Evolutionary conservation across 2,113 vertebrate genomes (phyloP).

Genomic region (Heterochromis multidens): DNA sequence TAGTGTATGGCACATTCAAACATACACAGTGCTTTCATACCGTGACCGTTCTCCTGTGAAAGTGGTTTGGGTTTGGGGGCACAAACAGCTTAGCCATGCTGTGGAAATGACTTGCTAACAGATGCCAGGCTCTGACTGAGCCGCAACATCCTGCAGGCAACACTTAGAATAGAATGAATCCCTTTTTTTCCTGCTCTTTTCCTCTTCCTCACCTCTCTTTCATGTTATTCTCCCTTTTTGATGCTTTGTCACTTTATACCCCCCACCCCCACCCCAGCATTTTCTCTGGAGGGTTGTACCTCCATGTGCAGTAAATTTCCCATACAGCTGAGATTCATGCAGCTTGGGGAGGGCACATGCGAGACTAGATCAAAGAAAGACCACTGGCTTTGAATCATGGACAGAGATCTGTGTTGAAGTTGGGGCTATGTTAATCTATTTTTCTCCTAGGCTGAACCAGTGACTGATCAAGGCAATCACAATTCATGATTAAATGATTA

Average conservation of each 20-base stretch:
- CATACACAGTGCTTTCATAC: not conserved
- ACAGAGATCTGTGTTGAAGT: not conserved
- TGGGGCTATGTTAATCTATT: not conserved
- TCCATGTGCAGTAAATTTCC: not conserved
- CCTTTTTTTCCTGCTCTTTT: not conserved
- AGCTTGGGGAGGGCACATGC: not conserved
- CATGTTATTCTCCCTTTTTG: conserved; percentile 44
- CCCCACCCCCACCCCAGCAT: not conserved
- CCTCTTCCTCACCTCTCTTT: conserved; percentile 28
- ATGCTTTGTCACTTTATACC: conserved; percentile 48
- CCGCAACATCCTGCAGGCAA: conserved; percentile 64
- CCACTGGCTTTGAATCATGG: not conserved
- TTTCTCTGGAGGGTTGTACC: not conserved
- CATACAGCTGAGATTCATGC: not conserved
- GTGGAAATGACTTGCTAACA: conserved; percentile 65
- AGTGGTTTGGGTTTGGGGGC: conserved; percentile 60
- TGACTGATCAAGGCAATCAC: not conserved
- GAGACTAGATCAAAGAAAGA: conserved; percentile 4
- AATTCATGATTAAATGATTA: not conserved
- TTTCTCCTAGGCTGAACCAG: not conserved
- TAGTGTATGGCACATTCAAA: not conserved
- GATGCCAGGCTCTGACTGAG: conserved; percentile 66
- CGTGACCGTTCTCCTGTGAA: conserved; percentile 47
- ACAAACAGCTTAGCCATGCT: conserved; percentile 63
- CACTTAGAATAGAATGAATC: conserved; percentile 58